Evolutionary conservation across 2,888 invertebrate species (phyloP).

Genomic region (Pammene aurita): DNA sequence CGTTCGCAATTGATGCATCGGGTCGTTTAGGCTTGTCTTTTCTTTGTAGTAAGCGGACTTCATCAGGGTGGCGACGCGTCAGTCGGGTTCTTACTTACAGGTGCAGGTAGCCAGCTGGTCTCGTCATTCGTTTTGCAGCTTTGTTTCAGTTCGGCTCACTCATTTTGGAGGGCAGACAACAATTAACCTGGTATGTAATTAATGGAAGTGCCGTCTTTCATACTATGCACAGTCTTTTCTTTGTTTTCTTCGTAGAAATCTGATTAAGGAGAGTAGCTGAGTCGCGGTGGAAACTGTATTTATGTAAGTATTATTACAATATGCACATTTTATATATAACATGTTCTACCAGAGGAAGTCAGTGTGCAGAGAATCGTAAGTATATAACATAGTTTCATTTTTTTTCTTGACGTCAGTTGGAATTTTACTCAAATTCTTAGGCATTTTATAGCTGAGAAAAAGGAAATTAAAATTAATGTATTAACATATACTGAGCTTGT

Average conservation of each 20-base stretch:
- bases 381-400: slow-evolving; percentile 14
- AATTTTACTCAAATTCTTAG: neutral
- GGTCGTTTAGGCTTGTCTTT: slow-evolving; percentile 23
- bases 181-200: slow-evolving; percentile 27
- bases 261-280: slow-evolving; percentile 1
- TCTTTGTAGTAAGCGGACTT: neutral
- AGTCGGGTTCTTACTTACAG: slow-evolving; percentile 4
- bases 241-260: neutral
- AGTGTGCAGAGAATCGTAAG: slow-evolving; percentile 14
- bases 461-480: neutral
- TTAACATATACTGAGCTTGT: no score
- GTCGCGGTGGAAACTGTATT: neutral
- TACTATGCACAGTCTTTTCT: neutral
- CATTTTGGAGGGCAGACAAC: slow-evolving; percentile 9
- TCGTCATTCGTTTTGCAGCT: slow-evolving; percentile 6
- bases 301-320: slow-evolving; percentile 28
- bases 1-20: neutral
- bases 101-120: neutral
- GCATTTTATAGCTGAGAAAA: neutral
- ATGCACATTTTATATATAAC: neutral
- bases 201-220: slow-evolving; percentile 3
- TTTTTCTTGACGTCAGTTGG: slow-evolving; percentile 7
- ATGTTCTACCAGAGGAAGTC: slow-evolving; percentile 8
- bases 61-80: neutral
- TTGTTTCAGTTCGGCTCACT: slow-evolving; percentile 28